Percentiles rank a stretch among this genome's conserved stretches.
Evolutionary conservation across 1,140 invertebrate species (phyloP).

Genomic region (Acromyrmex charruanus): DNA sequence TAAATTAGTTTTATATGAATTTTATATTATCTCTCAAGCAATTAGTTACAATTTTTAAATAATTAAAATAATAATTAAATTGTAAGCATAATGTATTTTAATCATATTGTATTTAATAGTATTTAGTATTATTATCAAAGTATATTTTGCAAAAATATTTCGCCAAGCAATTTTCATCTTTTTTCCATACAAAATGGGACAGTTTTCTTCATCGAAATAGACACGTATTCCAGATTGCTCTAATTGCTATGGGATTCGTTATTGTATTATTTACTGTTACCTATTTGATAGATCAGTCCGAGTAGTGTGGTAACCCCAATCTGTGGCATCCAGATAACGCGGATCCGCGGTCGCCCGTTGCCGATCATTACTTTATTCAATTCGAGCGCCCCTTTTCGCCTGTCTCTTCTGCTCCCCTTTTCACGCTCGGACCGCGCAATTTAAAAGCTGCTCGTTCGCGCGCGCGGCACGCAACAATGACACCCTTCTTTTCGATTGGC

Average conservation of each 20-base stretch:
- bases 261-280: conserved; percentile 24
- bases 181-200: neutral
- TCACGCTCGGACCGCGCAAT: conserved; percentile 64
- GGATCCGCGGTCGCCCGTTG: conserved; percentile 60
- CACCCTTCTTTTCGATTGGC: conserved; percentile 67
- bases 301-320: conserved; percentile 66
- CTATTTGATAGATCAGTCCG: conserved; percentile 67
- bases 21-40: neutral
- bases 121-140: neutral
- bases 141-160: neutral
- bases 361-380: conserved; percentile 80
- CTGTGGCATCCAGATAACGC: conserved; percentile 79
- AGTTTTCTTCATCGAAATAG: neutral
- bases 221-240: neutral
- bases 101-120: neutral
- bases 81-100: neutral
- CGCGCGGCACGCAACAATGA: conserved; percentile 64
- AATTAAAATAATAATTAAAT: neutral
- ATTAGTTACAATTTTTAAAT: neutral
- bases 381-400: conserved; percentile 50
- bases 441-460: conserved; percentile 65
- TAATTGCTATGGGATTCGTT: conserved; percentile 12
- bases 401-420: conserved; percentile 36
- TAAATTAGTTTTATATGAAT: neutral
- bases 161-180: neutral